Percentiles rank a stretch among this genome's conserved stretches.
These are phyloP conservation scores for Tetramorium simillimum DNA, from an alignment of 1,140 invertebrate species.

Conservation along the genomic window DNA sequence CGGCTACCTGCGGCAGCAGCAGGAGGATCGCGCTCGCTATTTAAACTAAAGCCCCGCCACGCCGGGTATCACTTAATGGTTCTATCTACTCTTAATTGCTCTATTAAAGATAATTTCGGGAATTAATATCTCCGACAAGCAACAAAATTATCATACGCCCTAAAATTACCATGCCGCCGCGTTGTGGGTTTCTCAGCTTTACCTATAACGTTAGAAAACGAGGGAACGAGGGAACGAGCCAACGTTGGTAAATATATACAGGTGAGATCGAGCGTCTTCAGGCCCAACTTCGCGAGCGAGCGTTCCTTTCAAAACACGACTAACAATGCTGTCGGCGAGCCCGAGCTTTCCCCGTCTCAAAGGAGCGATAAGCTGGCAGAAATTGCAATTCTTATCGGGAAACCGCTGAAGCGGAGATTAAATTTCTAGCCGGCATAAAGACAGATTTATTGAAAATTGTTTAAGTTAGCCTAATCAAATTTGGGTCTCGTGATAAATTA, in stretches of 20 bases:
- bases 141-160: constrained; percentile 23
- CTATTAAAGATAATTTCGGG: constrained; percentile 37
- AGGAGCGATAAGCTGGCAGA: constrained; percentile 15
- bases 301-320: constrained; percentile 12
- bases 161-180: neutral
- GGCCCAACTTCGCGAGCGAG: neutral
- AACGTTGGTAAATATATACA: neutral
- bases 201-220: neutral
- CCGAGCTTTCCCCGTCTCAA: neutral
- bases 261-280: constrained; percentile 8
- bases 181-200: neutral
- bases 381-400: constrained; percentile 36
- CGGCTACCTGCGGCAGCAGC: neutral
- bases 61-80: neutral
- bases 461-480: neutral
- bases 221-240: neutral
- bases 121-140: constrained; percentile 35
- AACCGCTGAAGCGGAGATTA: neutral
- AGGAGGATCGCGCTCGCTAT: neutral
- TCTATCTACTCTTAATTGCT: constrained; percentile 34
- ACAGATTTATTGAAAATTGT: constrained; percentile 25
- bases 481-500: constrained; percentile 12
- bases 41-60: constrained; percentile 14
- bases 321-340: constrained; percentile 4
- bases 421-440: constrained; percentile 12